Evolutionary conservation across 2,888 invertebrate species (phyloP).

Genomic region (Mallateleia sp.): DNA sequence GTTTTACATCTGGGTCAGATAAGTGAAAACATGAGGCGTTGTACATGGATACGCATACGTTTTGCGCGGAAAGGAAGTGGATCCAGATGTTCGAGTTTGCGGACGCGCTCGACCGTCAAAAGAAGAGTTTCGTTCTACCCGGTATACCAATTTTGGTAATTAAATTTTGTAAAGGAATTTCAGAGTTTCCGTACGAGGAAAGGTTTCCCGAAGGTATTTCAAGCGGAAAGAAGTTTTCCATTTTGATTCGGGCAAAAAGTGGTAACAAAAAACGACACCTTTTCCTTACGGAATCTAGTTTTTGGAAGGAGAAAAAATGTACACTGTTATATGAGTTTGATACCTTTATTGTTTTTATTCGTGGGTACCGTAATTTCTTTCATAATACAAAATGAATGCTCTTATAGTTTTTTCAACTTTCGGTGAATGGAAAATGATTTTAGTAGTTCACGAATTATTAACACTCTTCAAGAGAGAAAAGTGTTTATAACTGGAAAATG

Average conservation of each 20-base stretch:
- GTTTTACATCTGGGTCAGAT: constrained; percentile 87
- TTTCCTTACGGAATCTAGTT: neutral
- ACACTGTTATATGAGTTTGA: constrained; percentile 24
- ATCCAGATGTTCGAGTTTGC: constrained; percentile 83
- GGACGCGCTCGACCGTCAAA: constrained; percentile 82
- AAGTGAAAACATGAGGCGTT: constrained; percentile 88
- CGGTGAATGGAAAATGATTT: neutral
- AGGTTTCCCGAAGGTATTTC: too few relatives aligned
- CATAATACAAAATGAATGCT: constrained; percentile 14
- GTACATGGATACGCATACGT: constrained; percentile 82
- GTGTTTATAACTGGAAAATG: neutral
- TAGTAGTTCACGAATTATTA: too few relatives aligned
- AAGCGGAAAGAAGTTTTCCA: constrained; percentile 40
- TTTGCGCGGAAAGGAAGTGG: constrained; percentile 80
- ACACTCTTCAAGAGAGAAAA: constrained; percentile 12
- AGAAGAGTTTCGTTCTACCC: constrained; percentile 66
- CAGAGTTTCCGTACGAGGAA: too few relatives aligned
- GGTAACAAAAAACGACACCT: constrained; percentile 8
- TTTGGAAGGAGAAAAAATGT: constrained; percentile 15
- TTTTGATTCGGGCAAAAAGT: constrained; percentile 11
- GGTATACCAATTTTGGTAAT: constrained; percentile 78
- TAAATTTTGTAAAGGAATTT: too few relatives aligned
- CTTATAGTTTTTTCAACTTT: constrained; percentile 1
- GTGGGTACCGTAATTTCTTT: constrained; percentile 35
- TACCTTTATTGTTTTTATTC: constrained; percentile 25